phyloP scores from a whole-genome alignment of 2,797 vertebrate genomes.

The Phoxinus dragarum region DNA sequence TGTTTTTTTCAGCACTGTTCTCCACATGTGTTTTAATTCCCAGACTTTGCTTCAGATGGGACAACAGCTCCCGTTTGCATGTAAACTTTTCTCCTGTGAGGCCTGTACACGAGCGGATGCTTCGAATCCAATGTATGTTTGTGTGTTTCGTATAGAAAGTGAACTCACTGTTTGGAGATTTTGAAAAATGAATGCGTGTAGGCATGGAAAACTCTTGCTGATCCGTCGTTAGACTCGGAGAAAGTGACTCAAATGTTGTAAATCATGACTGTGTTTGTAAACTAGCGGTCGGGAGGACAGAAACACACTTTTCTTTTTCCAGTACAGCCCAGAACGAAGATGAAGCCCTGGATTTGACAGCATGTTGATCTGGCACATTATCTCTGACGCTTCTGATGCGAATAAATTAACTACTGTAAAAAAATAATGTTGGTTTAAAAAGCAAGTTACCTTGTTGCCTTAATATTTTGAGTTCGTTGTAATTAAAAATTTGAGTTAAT shows the following conservation, averaged over 20 bases:
- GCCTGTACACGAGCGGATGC: not conserved
- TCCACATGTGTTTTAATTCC: slow-evolving; percentile 56
- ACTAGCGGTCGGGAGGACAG: not conserved
- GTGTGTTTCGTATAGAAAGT: not conserved
- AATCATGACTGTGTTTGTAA: slow-evolving; percentile 36
- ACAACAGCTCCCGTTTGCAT: slow-evolving; percentile 57
- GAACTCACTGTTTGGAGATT: slow-evolving; percentile 4
- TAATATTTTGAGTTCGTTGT: too few relatives aligned
- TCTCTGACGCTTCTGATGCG: not conserved
- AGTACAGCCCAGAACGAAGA: not conserved
- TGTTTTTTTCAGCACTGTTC: slow-evolving; percentile 39
- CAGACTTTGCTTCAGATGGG: slow-evolving; percentile 42
- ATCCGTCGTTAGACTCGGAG: not conserved
- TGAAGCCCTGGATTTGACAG: not conserved
- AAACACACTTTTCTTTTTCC: slow-evolving; percentile 4
- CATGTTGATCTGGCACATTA: slow-evolving; percentile 1
- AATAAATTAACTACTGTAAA: slow-evolving; percentile 16
- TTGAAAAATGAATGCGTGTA: not conserved
- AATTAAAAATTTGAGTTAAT: too few relatives aligned
- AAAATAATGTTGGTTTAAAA: too few relatives aligned
- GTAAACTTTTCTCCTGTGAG: slow-evolving; percentile 56
- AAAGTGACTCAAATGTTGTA: not conserved
- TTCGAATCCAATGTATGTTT: slow-evolving; percentile 16
- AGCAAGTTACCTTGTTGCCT: too few relatives aligned
- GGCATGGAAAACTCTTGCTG: not conserved